phyloP scores from a whole-genome alignment of 2,888 invertebrate genomes.

The Augochlorella aurata region DNA sequence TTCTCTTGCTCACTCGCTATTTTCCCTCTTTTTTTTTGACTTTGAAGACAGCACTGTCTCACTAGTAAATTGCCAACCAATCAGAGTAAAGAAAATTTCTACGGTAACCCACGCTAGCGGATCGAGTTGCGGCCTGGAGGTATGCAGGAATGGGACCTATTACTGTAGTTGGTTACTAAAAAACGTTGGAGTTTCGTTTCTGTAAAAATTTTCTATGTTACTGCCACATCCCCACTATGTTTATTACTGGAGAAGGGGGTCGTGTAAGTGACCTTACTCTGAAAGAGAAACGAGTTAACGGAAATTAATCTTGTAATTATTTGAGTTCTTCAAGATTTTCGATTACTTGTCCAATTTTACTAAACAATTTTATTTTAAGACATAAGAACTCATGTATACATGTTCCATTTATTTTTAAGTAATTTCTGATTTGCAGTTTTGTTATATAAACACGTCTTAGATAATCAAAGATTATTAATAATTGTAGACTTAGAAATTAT shows the following conservation, averaged over 20 bases:
- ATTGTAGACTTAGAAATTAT: neutral
- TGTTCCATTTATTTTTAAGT: neutral
- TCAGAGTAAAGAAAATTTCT: too few relatives aligned
- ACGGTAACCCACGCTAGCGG: too few relatives aligned
- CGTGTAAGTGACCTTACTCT: conserved; percentile 41
- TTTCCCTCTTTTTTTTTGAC: too few relatives aligned
- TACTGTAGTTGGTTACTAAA: too few relatives aligned
- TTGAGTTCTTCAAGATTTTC: conserved; percentile 5
- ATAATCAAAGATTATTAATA: neutral
- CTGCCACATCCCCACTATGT: conserved; percentile 4
- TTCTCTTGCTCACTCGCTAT: too few relatives aligned
- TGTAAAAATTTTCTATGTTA: too few relatives aligned
- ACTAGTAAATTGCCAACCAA: too few relatives aligned
- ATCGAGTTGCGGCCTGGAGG: too few relatives aligned
- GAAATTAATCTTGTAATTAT: conserved; percentile 36
- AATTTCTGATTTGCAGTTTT: neutral
- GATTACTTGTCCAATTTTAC: neutral
- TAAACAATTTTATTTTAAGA: neutral
- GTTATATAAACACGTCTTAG: neutral
- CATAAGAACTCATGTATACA: neutral
- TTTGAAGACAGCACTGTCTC: too few relatives aligned
- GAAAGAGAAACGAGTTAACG: conserved; percentile 26
- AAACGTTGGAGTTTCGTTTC: too few relatives aligned
- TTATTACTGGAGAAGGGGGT: conserved; percentile 5
- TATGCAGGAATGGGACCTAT: too few relatives aligned